Percentiles rank a stretch among this genome's conserved stretches.
These are phyloP conservation scores for Festucalex cinctus DNA, from an alignment of 2,113 vertebrate species.

Conservation along the genomic window DNA sequence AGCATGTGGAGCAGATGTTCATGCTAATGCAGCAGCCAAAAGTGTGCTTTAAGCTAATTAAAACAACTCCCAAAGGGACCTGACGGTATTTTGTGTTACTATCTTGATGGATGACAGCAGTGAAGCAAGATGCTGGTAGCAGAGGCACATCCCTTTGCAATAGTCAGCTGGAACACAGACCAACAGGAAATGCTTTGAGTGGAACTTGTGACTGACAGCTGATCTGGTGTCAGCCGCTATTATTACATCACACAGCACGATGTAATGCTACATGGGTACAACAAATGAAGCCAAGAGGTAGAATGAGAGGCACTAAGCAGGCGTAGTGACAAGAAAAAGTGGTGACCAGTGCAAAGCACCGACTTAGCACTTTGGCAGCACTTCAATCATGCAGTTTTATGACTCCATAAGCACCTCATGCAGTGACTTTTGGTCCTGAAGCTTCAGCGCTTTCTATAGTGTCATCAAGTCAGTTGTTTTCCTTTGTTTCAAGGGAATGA, in stretches of 20 bases:
- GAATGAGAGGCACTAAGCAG: conserved; percentile 20
- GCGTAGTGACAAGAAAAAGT: conserved; percentile 9
- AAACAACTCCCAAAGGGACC: not conserved
- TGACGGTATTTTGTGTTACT: not conserved
- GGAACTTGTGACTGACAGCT: conserved; percentile 13
- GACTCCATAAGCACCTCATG: conserved; percentile 42
- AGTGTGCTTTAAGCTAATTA: not conserved
- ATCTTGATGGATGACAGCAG: not conserved
- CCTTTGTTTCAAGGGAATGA: not conserved
- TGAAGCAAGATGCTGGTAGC: not conserved
- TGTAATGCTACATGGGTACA: conserved; percentile 8
- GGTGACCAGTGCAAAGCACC: conserved; percentile 19
- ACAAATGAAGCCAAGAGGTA: not conserved
- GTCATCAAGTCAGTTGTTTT: conserved; percentile 1
- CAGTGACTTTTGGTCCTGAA: conserved; percentile 33
- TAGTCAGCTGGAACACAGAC: not conserved
- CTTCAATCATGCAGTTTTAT: conserved; percentile 26
- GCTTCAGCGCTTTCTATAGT: conserved; percentile 29
- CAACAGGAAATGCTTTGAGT: conserved; percentile 2
- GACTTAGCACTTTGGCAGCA: conserved; percentile 35
- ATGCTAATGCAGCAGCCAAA: not conserved
- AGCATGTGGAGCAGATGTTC: not conserved
- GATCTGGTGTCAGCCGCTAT: conserved; percentile 16
- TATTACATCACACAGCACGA: conserved; percentile 1
- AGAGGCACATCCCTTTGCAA: not conserved